Evolutionary conservation across 2,888 invertebrate genomes (phyloP), one percentile per base, ranked within the genome.

Genomic region (Cephus sareptanus): DNA sequence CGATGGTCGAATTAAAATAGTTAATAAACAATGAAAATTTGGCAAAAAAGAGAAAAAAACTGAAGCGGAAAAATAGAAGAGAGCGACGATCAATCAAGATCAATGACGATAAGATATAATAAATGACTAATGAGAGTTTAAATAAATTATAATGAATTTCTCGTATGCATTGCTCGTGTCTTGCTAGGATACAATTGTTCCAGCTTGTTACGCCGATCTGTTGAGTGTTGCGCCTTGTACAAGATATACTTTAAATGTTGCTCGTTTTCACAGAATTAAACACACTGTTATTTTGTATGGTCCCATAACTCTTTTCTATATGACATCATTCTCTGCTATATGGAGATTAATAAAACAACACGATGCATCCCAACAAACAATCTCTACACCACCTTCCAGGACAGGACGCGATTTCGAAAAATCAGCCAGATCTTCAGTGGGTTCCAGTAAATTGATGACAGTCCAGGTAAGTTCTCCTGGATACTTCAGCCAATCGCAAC

Each of bases 271-370:
- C 85, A 88, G 87, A 88, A 87, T 86, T 87, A 87, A 85, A 87
- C 87, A 89, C 89, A 89, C 89, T 89, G 90, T 90, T 90, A 88
- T 90, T 90, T 90, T 90, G 84, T 90, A 90, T 89, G 87, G 84
- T 88, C 86, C 87, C 87, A 85, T 86, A 87, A 87, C 87, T 87
- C 88, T 89, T 89, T 90, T 90, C 87, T 89, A 89, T 87, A 87
- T 81, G 81, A 87, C 83, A 85, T 85, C 85, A 83, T 85, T 85
- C 83, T 77, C 82, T 83, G 85, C 83, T 85, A 80, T 81, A 87
- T 84, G 80, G 81, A 85, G 83, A 86, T 86, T 83, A 87, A 84
- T 85, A 87, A 87, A 88, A 87, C 81, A 71, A 71, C 83, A 85
- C 80, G 56, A 56, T 56, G 9, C 56, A 56, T 56, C 23, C 56